Evolutionary conservation across 1,140 invertebrate genomes (phyloP).

Genomic region (Leguminivora glycinivorella): DNA sequence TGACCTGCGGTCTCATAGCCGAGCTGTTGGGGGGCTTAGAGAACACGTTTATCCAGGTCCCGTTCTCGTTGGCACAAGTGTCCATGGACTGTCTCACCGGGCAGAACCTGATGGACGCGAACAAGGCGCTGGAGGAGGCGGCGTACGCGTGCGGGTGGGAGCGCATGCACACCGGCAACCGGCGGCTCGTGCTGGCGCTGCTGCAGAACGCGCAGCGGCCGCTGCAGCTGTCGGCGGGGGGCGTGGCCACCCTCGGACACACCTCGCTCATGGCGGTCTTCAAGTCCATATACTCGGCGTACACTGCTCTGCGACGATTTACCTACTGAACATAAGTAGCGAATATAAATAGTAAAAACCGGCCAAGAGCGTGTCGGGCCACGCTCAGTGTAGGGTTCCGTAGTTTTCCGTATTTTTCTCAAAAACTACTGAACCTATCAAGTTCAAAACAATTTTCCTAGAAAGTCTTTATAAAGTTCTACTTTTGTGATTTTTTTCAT

Average conservation of each 20-base stretch:
- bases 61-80: constrained; percentile 49
- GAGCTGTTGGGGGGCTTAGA: constrained; percentile 56
- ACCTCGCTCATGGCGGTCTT: constrained; percentile 49
- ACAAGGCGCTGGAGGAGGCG: constrained; percentile 40
- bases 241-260: constrained; percentile 45
- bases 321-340: no score
- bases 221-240: constrained; percentile 50
- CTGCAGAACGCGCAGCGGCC: constrained; percentile 50
- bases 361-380: no score
- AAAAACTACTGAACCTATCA: no score
- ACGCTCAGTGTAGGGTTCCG: no score
- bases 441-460: no score
- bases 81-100: constrained; percentile 51
- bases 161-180: constrained; percentile 46
- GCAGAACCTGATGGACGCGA: constrained; percentile 53
- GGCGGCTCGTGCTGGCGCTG: constrained; percentile 49
- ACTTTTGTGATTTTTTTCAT: no score
- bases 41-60: constrained; percentile 55
- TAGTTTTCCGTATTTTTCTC: no score
- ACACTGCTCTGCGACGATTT: constrained; percentile 46
- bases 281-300: constrained; percentile 51
- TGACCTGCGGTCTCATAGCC: constrained; percentile 44
- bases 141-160: constrained; percentile 58
- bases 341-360: no score
- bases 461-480: no score